Conservation (phyloP, 2,888 invertebrate species). For the Nebria brevicollis region DNA sequence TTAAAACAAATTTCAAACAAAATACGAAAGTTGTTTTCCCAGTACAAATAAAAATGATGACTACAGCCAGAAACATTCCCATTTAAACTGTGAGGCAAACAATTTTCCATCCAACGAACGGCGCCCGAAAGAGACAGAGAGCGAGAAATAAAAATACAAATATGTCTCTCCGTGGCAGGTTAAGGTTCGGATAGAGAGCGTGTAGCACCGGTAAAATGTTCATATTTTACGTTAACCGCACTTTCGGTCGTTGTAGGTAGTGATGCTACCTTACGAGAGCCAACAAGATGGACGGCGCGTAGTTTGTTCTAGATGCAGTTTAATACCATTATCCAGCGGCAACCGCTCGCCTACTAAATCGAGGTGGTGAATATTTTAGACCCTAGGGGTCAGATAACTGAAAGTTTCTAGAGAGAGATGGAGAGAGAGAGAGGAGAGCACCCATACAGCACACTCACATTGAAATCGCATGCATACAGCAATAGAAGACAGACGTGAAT, state of each 20-base stretch:
- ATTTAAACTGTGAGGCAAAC: background rate
- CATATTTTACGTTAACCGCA: background rate
- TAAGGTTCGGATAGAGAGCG: background rate
- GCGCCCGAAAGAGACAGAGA: background rate
- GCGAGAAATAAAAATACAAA: background rate
- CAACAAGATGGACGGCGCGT: constrained; percentile 16
- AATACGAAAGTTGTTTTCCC: background rate
- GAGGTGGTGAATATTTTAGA: constrained; percentile 26
- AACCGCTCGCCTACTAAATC: constrained; percentile 12
- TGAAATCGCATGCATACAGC: background rate
- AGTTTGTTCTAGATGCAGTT: constrained; percentile 11
- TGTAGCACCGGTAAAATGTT: background rate
- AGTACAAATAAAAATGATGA: background rate
- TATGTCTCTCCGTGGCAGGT: background rate
- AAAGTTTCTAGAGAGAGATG: constrained; percentile 9
- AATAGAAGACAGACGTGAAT: constrained; percentile 44
- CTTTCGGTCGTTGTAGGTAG: background rate
- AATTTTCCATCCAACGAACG: background rate
- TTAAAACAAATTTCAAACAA: background rate
- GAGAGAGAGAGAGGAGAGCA: too few relatives aligned
- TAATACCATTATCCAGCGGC: constrained; percentile 21
- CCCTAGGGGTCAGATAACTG: constrained; percentile 13
- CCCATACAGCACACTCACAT: background rate
- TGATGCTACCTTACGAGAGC: background rate
- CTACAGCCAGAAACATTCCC: background rate